These are phyloP conservation scores for Thera britannica DNA, from an alignment of 2,888 invertebrate genomes.

Conservation along the genomic window DNA sequence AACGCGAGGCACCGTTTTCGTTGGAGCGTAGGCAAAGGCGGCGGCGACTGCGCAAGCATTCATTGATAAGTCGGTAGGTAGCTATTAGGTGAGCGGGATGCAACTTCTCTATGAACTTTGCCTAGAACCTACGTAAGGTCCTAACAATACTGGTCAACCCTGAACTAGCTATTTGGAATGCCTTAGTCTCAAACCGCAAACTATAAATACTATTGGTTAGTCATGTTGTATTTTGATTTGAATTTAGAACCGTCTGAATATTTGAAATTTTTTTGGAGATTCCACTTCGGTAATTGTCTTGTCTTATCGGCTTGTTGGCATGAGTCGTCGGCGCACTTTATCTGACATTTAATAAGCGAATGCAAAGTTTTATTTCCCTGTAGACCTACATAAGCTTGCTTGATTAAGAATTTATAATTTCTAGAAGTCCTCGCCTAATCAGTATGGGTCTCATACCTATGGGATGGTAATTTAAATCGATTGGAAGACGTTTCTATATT, in stretches of 20 bases:
- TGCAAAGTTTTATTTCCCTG: neutral
- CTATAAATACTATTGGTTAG: slow-evolving; percentile 31
- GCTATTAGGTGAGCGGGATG: slow-evolving; percentile 70
- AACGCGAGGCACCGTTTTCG: slow-evolving; percentile 70
- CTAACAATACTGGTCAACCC: slow-evolving; percentile 45
- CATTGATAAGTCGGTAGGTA: slow-evolving; percentile 73
- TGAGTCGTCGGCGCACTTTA: slow-evolving; percentile 1
- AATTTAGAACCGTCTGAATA: slow-evolving; percentile 44
- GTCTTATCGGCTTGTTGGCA: slow-evolving; percentile 56
- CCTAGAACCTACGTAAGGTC: slow-evolving; percentile 4
- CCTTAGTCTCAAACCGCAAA: slow-evolving; percentile 32
- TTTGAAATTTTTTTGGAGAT: slow-evolving; percentile 46
- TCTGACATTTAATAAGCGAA: neutral
- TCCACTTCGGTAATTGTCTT: slow-evolving; percentile 52
- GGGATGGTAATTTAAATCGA: neutral
- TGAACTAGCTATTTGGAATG: slow-evolving; percentile 22
- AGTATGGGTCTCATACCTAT: neutral
- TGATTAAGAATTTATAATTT: neutral
- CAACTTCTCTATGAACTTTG: slow-evolving; percentile 35
- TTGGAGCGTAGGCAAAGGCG: slow-evolving; percentile 54
- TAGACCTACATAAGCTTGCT: neutral
- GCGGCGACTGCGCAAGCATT: slow-evolving; percentile 67
- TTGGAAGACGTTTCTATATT: neutral
- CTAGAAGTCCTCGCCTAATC: neutral
- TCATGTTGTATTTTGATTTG: slow-evolving; percentile 44